Base-by-base conservation (phyloP, 2,888 invertebrate genomes). In the Timandra comae region DNA sequence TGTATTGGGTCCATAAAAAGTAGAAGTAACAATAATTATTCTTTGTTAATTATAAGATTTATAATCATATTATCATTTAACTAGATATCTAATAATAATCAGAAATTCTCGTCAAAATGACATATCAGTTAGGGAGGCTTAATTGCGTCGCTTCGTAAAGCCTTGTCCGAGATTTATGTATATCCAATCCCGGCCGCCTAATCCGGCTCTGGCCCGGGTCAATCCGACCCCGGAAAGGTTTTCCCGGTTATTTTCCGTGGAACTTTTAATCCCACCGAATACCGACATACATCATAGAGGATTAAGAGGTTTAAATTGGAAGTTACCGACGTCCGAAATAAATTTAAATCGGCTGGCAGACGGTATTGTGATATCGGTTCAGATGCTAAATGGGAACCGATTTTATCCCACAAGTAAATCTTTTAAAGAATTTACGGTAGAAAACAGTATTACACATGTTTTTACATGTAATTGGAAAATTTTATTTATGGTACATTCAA, bases 271-370 rank as follows among this genome's bases (percentile, higher is more conserved):
- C 85, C 85, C 56, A 71, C 77, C 75, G 82, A 85, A 85, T 85
- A 84, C 85, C 85, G 77, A 80, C 81, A 85, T 85, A 82, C 82
- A 85, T 85, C 85, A 85, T 85, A 82, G 78, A 74, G 85, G 85
- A 85, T 85, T 85, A 85, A 85, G 84, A 84, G 85, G 85, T 84
- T 85, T 85, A 85, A 85, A 85, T 85, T 85, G 85, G 85, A 85
- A 85, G 85, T 85, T 84, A 85, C 85, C 85, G 82, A 82, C 85
- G 85, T 79, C 79, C 81, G 81, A 82, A 82, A 85, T 85, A 85
- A 85, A 85, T 85, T 85, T 82, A 81, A 82, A 85, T 84, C 85
- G 85, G 76, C 69, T 73, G 80, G 82, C 81, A 80, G 68, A 69
- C 73, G 75, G 81, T 82, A 84, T 84, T 85, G 85, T 85, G 81